Evolutionary conservation across 1,140 invertebrate genomes (phyloP).

Genomic region (Littorina saxatilis): DNA sequence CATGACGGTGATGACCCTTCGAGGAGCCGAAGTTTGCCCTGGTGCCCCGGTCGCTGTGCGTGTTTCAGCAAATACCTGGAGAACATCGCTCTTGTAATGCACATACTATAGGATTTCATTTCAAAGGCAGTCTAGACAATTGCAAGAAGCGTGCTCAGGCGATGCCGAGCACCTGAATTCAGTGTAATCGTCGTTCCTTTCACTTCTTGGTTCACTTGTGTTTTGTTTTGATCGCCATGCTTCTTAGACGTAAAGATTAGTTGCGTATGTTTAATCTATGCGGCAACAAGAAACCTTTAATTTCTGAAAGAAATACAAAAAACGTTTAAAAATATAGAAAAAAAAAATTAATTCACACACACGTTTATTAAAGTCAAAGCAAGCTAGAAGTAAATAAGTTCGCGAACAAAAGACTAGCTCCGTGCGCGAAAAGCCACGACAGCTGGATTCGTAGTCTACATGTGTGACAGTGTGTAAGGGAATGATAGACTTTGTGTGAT

Average conservation of each 20-base stretch:
- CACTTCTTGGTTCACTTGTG: background rate
- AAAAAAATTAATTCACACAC: too few species aligned
- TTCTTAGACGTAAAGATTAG: too few species aligned
- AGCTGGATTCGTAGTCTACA: slow-evolving; percentile 3
- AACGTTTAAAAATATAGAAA: too few species aligned
- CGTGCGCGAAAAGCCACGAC: slow-evolving; percentile 2
- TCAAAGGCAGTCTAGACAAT: background rate
- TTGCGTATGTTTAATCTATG: too few species aligned
- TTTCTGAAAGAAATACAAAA: too few species aligned
- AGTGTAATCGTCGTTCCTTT: background rate
- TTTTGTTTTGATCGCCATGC: slow-evolving; percentile 37
- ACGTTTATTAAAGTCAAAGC: background rate
- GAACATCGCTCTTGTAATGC: background rate
- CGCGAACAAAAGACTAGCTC: background rate
- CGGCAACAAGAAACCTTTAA: too few species aligned
- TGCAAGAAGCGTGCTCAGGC: background rate
- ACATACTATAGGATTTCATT: slow-evolving; percentile 20
- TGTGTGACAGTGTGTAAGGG: background rate
- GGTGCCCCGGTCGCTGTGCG: background rate
- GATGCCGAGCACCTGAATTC: too few species aligned
- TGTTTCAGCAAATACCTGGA: slow-evolving; percentile 24
- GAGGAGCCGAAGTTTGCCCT: slow-evolving; percentile 6
- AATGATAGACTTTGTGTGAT: slow-evolving; percentile 28
- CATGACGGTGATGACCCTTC: background rate
- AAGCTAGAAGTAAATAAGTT: too few species aligned